Base-by-base conservation (phyloP, 2,113 vertebrate species). In the Sminthopsis crassicaudata region DNA sequence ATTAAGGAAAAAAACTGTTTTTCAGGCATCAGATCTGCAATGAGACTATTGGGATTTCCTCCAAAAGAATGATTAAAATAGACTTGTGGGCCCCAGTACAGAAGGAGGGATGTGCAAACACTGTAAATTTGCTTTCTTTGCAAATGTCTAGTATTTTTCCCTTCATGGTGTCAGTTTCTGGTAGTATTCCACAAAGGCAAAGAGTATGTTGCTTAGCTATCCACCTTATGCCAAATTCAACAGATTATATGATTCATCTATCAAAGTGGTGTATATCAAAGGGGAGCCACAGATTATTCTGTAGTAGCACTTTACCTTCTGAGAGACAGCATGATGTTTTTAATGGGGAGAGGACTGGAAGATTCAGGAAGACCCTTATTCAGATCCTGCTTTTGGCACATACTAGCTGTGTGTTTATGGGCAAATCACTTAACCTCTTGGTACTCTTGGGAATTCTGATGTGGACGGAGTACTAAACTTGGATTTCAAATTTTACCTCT, bases 111-210 rank as follows among this genome's bases (percentile, higher is more conserved):
- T 2, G 6, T 76, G 67, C 67, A 76, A 76, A 91, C 36, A 50
- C 30, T 1, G 50, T 55, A 16, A n/a, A 88, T 95, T 30, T 53
- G 54, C 92, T 91, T 93, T 93, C 51, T 30, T 90, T 46, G 91
- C 55, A 95, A 91, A 93, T 89, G 90, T 96, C 51, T 95, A 90
- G 57, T 93, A 54, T 91, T 53, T 88, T 90, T n/a, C 23, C 6
- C 88, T 94, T 60, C 67, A 53, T 84, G 76, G 90, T 90, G 94
- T 90, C 30, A 36, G 25, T 57, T 54, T 93, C 95, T 93, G 95
- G 91, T 91, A 90, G 95, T 53, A 93, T 93, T 92, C 93, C 94
- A 89, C 60, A 57, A 42, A 94, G 89, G 92, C 92, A 97, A 89
- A 96, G 60, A 57, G 19, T 16, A 57, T 36, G 30, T 90, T 93